phyloP scores from a whole-genome alignment of 2,888 invertebrate species.

The Meloe dianella region DNA sequence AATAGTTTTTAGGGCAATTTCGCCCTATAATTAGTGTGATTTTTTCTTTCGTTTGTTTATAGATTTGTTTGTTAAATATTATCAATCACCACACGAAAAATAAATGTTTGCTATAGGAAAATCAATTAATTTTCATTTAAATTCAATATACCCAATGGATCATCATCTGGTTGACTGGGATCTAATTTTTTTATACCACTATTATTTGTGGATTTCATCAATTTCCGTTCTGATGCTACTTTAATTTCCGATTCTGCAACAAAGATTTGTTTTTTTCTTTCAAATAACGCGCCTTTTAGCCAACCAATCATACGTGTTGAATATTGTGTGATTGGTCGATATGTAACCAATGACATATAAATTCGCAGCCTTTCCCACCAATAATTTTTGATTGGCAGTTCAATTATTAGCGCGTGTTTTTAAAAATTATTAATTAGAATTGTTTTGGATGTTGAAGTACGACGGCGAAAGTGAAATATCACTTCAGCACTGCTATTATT shows the following conservation, averaged over 20 bases:
- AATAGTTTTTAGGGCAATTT: background rate
- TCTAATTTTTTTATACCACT: conserved; percentile 45
- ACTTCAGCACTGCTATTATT: too few relatives aligned
- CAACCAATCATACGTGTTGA: background rate
- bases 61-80: background rate
- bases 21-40: background rate
- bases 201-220: conserved; percentile 35
- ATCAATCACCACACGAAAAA: conserved; percentile 14
- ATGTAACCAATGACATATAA: too few relatives aligned
- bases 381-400: too few relatives aligned
- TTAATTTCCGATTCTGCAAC: conserved; percentile 22
- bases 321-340: too few relatives aligned
- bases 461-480: too few relatives aligned
- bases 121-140: background rate
- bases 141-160: conserved; percentile 38
- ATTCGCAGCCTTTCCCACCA: too few relatives aligned
- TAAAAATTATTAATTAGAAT: too few relatives aligned
- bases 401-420: too few relatives aligned
- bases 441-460: too few relatives aligned
- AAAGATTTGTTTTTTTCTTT: too few relatives aligned
- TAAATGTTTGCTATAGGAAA: conserved; percentile 17
- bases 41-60: conserved; percentile 23
- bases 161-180: conserved; percentile 47
- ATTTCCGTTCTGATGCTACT: conserved; percentile 37
- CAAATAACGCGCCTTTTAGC: background rate